Percentiles rank a stretch among this genome's conserved stretches.
Conservation (phyloP, 2,888 invertebrate genomes). For the Nephrotoma guestfalica region DNA sequence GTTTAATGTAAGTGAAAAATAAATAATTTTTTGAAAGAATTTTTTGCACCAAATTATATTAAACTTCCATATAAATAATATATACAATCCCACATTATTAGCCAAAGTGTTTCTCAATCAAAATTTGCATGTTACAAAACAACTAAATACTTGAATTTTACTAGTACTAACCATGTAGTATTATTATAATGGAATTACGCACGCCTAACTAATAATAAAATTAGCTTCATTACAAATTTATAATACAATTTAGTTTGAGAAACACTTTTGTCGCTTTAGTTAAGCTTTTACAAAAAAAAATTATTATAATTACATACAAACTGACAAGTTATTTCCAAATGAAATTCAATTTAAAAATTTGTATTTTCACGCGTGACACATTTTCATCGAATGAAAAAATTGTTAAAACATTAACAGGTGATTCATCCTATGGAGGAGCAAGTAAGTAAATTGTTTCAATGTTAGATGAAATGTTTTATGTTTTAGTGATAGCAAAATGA, state of each 20-base stretch:
- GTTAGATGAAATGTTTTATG: background rate
- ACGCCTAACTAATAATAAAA: background rate
- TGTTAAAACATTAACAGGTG: slow-evolving; percentile 35
- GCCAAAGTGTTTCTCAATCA: background rate
- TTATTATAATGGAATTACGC: background rate
- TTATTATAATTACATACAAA: background rate
- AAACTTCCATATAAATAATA: background rate
- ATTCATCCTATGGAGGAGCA: slow-evolving; percentile 58
- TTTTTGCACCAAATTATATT: background rate
- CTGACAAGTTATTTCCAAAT: background rate
- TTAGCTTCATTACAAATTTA: background rate
- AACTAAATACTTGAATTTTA: background rate
- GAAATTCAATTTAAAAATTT: background rate
- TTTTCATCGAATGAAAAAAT: background rate
- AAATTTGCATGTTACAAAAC: background rate
- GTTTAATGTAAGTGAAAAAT: background rate
- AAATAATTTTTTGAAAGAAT: background rate
- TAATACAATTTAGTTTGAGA: background rate
- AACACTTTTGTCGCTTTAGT: background rate
- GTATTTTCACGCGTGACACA: background rate
- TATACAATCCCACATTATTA: background rate
- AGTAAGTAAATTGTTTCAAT: slow-evolving; percentile 36
- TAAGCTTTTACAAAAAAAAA: background rate
- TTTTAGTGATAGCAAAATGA: background rate
- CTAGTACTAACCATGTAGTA: background rate